phyloP scores from a whole-genome alignment of 2,888 invertebrate genomes.

The Euzophera pinguis region DNA sequence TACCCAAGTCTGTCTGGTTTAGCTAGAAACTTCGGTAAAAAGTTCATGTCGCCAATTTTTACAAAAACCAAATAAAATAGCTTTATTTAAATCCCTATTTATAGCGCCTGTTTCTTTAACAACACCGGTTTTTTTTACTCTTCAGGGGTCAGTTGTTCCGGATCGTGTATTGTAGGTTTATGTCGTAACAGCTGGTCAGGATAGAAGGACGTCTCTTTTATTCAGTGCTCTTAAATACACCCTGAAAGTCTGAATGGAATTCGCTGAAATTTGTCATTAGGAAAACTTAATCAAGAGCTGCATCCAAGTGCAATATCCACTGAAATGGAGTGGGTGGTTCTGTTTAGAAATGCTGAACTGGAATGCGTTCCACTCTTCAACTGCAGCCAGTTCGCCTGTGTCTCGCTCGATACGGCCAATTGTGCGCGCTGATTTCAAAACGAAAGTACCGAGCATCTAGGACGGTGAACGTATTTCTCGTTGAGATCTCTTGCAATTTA shows the following conservation, averaged over 20 bases:
- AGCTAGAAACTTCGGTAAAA: slow-evolving; percentile 6
- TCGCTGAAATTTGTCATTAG: not conserved
- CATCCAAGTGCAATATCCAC: slow-evolving; percentile 3
- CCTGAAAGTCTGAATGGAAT: too few species aligned
- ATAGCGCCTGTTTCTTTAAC: not conserved
- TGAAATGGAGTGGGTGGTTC: slow-evolving; percentile 17
- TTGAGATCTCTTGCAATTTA: slow-evolving; percentile 74
- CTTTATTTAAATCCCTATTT: not conserved
- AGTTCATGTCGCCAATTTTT: not conserved
- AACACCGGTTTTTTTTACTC: not conserved
- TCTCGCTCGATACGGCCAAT: slow-evolving; percentile 77
- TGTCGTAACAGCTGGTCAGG: too few species aligned
- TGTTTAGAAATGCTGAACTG: slow-evolving; percentile 39
- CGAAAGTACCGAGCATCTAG: slow-evolving; percentile 79
- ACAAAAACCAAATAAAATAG: not conserved
- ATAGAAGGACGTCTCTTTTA: too few species aligned
- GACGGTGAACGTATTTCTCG: slow-evolving; percentile 79
- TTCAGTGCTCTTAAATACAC: too few species aligned
- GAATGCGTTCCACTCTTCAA: slow-evolving; percentile 53
- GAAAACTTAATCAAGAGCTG: not conserved
- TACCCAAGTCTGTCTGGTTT: slow-evolving; percentile 10
- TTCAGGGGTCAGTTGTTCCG: not conserved
- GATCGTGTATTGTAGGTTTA: too few species aligned
- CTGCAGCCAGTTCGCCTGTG: slow-evolving; percentile 59
- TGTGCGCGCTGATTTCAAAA: slow-evolving; percentile 79